phyloP scores from a whole-genome alignment of 2,113 vertebrate genomes.

The Anser cygnoides region DNA sequence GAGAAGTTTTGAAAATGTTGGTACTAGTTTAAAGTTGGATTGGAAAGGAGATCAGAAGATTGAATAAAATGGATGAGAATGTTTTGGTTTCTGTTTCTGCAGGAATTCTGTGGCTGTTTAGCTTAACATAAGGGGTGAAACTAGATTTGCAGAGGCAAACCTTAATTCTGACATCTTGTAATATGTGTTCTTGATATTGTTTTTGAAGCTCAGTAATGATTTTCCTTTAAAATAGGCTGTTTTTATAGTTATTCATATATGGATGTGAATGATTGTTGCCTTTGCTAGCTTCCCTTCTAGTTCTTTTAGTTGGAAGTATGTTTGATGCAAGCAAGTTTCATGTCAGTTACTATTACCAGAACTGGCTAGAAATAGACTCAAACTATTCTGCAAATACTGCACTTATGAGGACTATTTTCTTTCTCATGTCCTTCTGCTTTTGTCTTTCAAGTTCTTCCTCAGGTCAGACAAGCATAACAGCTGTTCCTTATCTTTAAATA shows the following conservation, averaged over 20 bases:
- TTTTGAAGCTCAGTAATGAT: not conserved
- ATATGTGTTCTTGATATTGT: not conserved
- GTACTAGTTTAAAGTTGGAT: not conserved
- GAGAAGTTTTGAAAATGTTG: not conserved
- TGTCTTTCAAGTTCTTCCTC: conserved; percentile 13
- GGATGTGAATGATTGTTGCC: not conserved
- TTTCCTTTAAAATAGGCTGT: not conserved
- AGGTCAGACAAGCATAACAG: conserved; percentile 2
- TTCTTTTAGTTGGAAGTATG: not conserved
- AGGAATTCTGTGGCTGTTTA: not conserved
- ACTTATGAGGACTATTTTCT: not conserved
- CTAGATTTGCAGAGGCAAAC: not conserved
- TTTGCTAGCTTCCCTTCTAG: not conserved
- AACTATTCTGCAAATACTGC: not conserved
- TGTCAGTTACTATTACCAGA: not conserved
- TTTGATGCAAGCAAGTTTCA: not conserved
- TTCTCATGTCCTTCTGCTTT: not conserved
- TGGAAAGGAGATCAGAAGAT: not conserved
- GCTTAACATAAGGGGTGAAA: not conserved
- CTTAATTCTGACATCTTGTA: not conserved
- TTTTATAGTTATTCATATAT: not conserved
- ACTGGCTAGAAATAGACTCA: not conserved
- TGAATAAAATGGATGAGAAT: not conserved
- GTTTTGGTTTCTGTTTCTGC: not conserved
- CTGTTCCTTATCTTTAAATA: conserved; percentile 23